Evolutionary conservation across 2,113 vertebrate genomes (phyloP).

Genomic region (Toxostoma redivivum): DNA sequence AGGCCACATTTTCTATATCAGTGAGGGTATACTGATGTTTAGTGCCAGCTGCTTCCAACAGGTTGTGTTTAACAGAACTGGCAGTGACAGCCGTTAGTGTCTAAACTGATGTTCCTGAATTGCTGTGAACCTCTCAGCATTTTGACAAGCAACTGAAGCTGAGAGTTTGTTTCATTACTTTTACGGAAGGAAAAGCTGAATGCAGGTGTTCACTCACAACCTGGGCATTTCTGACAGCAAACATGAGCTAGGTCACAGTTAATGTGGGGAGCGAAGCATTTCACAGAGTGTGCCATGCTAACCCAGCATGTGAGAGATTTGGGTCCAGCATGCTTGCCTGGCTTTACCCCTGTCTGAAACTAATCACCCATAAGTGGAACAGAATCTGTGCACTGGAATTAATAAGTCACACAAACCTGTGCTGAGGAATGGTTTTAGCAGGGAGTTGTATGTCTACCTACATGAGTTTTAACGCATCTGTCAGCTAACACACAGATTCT

Average conservation of each 20-base stretch:
- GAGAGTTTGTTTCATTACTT: not conserved
- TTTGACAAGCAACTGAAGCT: not conserved
- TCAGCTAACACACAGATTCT: not conserved
- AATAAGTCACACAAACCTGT: not conserved
- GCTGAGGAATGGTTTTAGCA: not conserved
- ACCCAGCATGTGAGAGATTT: not conserved
- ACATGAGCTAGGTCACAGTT: not conserved
- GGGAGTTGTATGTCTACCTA: not conserved
- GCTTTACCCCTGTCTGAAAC: not conserved
- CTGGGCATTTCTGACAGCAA: not conserved
- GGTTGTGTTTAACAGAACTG: constrained; percentile 27
- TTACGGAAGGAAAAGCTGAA: not conserved
- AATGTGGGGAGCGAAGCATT: not conserved
- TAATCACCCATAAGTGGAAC: not conserved
- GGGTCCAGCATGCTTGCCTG: not conserved
- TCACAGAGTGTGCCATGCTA: not conserved
- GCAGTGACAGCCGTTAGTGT: not conserved
- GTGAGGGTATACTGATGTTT: constrained; percentile 5
- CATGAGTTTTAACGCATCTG: not conserved
- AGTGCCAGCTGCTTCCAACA: constrained; percentile 41
- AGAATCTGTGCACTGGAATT: not conserved
- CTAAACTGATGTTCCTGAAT: not conserved
- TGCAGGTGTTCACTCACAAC: not conserved
- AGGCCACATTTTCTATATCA: constrained; percentile 39
- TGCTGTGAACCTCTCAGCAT: not conserved